These are phyloP conservation scores for Circaetus gallicus DNA, from an alignment of 2,113 vertebrate genomes.

Conservation along the genomic window DNA sequence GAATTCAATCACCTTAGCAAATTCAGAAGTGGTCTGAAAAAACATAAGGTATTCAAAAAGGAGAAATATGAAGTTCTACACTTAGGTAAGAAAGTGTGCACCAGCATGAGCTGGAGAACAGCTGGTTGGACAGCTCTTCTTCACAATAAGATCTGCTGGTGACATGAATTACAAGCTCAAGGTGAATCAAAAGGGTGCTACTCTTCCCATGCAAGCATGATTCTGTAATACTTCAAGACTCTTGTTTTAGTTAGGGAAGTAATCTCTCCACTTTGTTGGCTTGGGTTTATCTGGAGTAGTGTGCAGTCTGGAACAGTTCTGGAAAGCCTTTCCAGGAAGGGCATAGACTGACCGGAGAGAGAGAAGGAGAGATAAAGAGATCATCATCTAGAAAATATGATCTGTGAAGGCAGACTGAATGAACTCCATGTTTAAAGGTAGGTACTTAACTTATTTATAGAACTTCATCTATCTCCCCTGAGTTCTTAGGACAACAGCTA, in stretches of 20 bases:
- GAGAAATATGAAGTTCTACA: neutral
- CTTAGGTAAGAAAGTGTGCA: neutral
- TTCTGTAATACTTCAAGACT: neutral
- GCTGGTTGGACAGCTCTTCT: neutral
- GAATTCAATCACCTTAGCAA: neutral
- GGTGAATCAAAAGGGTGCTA: neutral
- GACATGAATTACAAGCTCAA: neutral
- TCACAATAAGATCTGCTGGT: neutral
- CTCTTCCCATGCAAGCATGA: neutral
- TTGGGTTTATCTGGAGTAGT: neutral
- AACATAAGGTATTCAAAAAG: neutral
- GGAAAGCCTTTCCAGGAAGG: neutral
- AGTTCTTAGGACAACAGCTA: neutral
- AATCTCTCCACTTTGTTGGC: neutral
- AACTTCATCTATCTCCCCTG: neutral
- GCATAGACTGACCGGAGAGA: neutral
- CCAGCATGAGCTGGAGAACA: neutral
- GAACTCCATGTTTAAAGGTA: neutral
- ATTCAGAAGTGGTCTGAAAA: neutral
- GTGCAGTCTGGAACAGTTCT: neutral
- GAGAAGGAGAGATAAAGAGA: neutral
- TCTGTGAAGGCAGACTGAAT: neutral
- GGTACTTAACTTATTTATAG: neutral
- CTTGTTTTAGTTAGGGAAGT: neutral
- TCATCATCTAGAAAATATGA: neutral